These are phyloP conservation scores for Mythimna vitellina DNA, from an alignment of 2,888 invertebrate species.

Conservation along the genomic window DNA sequence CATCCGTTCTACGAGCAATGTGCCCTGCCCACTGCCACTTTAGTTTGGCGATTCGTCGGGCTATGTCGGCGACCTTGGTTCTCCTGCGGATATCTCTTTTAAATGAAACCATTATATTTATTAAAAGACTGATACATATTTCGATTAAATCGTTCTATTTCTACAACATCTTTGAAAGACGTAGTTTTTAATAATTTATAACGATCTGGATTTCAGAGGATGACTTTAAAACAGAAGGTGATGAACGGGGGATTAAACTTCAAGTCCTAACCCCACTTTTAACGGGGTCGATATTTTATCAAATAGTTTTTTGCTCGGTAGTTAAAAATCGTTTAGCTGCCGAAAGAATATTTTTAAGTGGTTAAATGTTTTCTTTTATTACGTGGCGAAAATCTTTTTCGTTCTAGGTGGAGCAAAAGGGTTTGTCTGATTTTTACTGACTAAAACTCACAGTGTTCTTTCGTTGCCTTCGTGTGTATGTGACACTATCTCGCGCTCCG, in stretches of 20 bases:
- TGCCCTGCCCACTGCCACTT: too few species aligned
- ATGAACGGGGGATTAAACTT: neutral
- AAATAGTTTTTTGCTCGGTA: slow-evolving; percentile 30
- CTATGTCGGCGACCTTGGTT: too few species aligned
- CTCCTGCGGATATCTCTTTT: too few species aligned
- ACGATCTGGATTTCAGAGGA: slow-evolving; percentile 30
- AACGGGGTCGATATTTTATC: slow-evolving; percentile 30
- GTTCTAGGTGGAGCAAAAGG: too few species aligned
- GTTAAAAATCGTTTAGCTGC: slow-evolving; percentile 39
- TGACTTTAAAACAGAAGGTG: neutral
- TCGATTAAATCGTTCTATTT: slow-evolving; percentile 20
- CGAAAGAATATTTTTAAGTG: slow-evolving; percentile 3
- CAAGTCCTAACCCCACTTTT: slow-evolving; percentile 13
- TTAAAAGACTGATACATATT: slow-evolving; percentile 16
- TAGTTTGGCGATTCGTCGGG: too few species aligned
- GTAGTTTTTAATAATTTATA: slow-evolving; percentile 30
- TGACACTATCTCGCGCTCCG: too few species aligned
- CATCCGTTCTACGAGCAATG: too few species aligned
- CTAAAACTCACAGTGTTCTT: too few species aligned
- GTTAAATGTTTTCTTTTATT: neutral
- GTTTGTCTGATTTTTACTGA: too few species aligned
- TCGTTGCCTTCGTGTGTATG: too few species aligned
- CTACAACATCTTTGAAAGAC: slow-evolving; percentile 16
- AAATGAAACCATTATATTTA: neutral
- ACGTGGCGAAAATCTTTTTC: too few species aligned